Conservation (phyloP, 2,888 invertebrate genomes). For the Dorcus hopei region DNA sequence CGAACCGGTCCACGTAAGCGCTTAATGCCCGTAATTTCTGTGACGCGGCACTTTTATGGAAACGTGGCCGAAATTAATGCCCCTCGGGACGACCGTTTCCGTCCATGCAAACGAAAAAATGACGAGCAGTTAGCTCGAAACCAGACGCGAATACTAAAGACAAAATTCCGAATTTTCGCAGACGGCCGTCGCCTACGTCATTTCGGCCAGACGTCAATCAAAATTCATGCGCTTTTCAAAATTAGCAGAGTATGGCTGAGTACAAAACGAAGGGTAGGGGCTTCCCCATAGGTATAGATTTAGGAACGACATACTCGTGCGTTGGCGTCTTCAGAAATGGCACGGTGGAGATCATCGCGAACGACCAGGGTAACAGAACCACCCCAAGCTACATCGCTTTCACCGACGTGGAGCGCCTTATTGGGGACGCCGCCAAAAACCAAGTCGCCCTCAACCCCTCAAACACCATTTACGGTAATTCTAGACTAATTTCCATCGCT, state of each 20-base stretch:
- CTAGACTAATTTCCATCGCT: not conserved
- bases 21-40: no score
- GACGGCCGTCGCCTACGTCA: no score
- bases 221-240: not conserved
- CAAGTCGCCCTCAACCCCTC: conserved; percentile 50
- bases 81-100: no score
- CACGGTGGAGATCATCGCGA: conserved; percentile 56
- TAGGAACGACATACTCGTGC: conserved; percentile 63
- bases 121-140: no score
- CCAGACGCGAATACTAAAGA: no score
- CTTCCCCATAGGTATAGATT: conserved; percentile 56
- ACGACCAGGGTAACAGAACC: conserved; percentile 56
- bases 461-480: conserved; percentile 52
- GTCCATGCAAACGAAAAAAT: no score
- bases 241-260: not conserved
- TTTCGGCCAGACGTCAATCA: not conserved
- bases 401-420: conserved; percentile 53
- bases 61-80: no score
- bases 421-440: conserved; percentile 50
- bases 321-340: conserved; percentile 56
- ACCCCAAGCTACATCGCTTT: conserved; percentile 57
- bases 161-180: no score
- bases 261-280: conserved; percentile 24
- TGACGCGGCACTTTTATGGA: no score
- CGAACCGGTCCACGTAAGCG: no score